A percentile compares a stretch with the other conserved stretches of the same genome.
Conservation (phyloP, 2,888 invertebrate species). For the Neelides folsomi region DNA sequence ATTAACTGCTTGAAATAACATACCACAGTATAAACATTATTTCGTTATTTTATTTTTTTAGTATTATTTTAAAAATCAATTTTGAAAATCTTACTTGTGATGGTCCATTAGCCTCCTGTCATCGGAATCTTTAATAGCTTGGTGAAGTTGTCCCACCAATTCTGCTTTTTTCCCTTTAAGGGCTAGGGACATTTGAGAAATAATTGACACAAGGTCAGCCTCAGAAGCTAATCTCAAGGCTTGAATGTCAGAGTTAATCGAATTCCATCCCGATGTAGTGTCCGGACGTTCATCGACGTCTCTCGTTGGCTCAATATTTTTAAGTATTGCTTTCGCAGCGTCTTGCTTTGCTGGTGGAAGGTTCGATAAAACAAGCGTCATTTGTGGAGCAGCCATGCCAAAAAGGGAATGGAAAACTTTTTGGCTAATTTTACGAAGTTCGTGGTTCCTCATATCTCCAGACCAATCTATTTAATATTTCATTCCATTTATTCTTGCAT, state of each 20-base stretch:
- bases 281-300: slow-evolving; percentile 9
- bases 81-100: slow-evolving; percentile 27
- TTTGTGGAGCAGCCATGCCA: slow-evolving; percentile 33
- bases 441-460: slow-evolving; percentile 29
- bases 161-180: slow-evolving; percentile 13
- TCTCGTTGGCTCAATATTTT: slow-evolving; percentile 18
- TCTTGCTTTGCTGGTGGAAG: slow-evolving; percentile 30
- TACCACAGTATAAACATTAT: too few species aligned
- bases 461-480: slow-evolving; percentile 26
- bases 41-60: too few species aligned
- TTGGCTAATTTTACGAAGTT: slow-evolving; percentile 28
- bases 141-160: slow-evolving; percentile 18
- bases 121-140: slow-evolving; percentile 24
- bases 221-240: slow-evolving; percentile 19
- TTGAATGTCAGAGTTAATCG: slow-evolving; percentile 31
- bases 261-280: slow-evolving; percentile 7
- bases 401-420: slow-evolving; percentile 32
- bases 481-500: not conserved
- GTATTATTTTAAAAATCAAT: too few species aligned
- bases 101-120: slow-evolving; percentile 28
- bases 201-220: slow-evolving; percentile 17
- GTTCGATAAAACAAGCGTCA: slow-evolving; percentile 29
- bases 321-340: slow-evolving; percentile 29
- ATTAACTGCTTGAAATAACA: too few species aligned
- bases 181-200: slow-evolving; percentile 23